Percentiles rank a stretch among this genome's conserved stretches.
phyloP scores from a whole-genome alignment of 2,888 invertebrate species.

The Limulus polyphemus region DNA sequence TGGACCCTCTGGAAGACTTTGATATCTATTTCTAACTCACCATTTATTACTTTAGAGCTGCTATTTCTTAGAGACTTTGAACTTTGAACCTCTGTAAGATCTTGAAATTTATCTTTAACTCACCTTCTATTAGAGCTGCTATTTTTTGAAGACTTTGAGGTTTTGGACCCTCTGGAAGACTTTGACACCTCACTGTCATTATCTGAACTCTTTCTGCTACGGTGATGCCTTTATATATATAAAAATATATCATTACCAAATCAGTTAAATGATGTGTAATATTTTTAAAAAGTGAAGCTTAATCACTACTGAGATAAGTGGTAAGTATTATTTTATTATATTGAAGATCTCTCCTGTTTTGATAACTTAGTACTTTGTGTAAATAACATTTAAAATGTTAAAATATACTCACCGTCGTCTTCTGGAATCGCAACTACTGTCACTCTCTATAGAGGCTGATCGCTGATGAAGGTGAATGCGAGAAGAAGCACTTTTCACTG shows the following conservation, averaged over 20 bases:
- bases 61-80: too few species aligned
- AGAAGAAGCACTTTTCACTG: slow-evolving; percentile 45
- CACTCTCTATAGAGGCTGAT: slow-evolving; percentile 25
- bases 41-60: too few species aligned
- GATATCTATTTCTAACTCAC: slow-evolving; percentile 46
- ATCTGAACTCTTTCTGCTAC: slow-evolving; percentile 69
- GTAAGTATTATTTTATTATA: too few species aligned
- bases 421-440: slow-evolving; percentile 25
- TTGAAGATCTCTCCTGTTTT: too few species aligned
- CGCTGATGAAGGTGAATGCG: slow-evolving; percentile 17
- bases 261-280: too few species aligned
- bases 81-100: too few species aligned
- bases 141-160: slow-evolving; percentile 22
- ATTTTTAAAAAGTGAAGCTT: too few species aligned
- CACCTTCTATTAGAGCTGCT: slow-evolving; percentile 15
- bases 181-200: slow-evolving; percentile 81
- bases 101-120: neutral
- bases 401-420: slow-evolving; percentile 18
- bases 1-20: slow-evolving; percentile 51
- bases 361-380: too few species aligned
- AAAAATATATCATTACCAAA: neutral
- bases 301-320: too few species aligned
- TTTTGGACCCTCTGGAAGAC: slow-evolving; percentile 47
- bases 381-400: neutral
- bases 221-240: slow-evolving; percentile 41